Conservation (phyloP, 2,888 invertebrate genomes). For the Aphidoletes aphidimyza region DNA sequence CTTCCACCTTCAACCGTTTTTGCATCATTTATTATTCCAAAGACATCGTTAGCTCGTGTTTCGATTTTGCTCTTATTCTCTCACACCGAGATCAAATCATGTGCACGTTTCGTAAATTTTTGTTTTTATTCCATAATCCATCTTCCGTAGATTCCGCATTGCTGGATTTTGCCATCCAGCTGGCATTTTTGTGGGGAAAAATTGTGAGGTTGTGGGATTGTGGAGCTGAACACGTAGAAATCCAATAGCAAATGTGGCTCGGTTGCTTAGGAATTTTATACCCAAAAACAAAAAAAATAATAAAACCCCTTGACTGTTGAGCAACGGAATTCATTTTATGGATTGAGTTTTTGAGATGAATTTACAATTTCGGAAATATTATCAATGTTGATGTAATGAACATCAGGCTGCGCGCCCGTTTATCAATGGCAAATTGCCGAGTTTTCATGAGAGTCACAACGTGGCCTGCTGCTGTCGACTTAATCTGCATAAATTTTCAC, state of each 20-base stretch:
- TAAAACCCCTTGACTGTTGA: too few relatives aligned
- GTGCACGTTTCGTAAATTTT: slow-evolving; percentile 2
- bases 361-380: slow-evolving; percentile 3
- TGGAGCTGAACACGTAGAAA: slow-evolving; percentile 4
- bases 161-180: background rate
- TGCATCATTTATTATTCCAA: slow-evolving; percentile 51
- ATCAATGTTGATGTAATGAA: background rate
- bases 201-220: too few relatives aligned
- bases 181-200: background rate
- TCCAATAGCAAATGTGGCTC: slow-evolving; percentile 33
- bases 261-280: background rate
- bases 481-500: slow-evolving; percentile 51
- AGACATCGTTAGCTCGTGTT: slow-evolving; percentile 44
- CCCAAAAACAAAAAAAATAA: too few relatives aligned
- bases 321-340: slow-evolving; percentile 17
- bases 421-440: background rate
- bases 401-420: background rate
- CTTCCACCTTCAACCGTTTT: slow-evolving; percentile 39
- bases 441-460: background rate
- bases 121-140: slow-evolving; percentile 32
- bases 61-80: slow-evolving; percentile 39
- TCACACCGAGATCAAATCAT: slow-evolving; percentile 14
- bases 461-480: background rate
- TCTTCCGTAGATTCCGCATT: slow-evolving; percentile 22
- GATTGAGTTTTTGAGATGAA: background rate